Evolutionary conservation across 2,797 vertebrate species (phyloP).

Genomic region (Avahi laniger): DNA sequence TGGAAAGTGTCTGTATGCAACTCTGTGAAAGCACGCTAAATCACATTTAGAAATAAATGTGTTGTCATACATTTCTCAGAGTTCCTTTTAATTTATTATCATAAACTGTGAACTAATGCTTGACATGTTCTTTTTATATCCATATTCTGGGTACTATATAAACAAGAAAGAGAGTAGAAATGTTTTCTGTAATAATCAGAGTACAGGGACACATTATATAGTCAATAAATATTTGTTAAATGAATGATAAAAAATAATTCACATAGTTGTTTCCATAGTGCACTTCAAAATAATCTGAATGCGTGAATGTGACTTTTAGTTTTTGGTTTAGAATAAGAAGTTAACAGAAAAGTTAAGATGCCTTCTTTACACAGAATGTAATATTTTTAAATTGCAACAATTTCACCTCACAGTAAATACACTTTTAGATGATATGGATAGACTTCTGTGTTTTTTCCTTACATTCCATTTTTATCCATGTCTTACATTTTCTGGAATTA

Average conservation of each 20-base stretch:
- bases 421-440: neutral
- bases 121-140: neutral
- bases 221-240: conserved; percentile 9
- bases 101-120: neutral
- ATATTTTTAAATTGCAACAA: neutral
- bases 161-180: neutral
- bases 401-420: neutral
- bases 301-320: neutral
- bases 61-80: neutral
- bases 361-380: neutral
- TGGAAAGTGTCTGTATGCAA: neutral
- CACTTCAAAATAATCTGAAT: neutral
- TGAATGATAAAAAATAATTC: neutral
- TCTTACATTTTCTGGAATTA: neutral
- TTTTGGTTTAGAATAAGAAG: neutral
- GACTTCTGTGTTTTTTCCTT: neutral
- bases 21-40: neutral
- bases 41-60: neutral
- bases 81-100: neutral
- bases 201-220: neutral
- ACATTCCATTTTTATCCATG: neutral
- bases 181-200: neutral
- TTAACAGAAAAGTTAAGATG: neutral
- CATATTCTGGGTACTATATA: neutral
- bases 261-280: neutral